Conservation (phyloP, 35 echinoderm and acorn worm genomes). For the Chiridota heheva region DNA sequence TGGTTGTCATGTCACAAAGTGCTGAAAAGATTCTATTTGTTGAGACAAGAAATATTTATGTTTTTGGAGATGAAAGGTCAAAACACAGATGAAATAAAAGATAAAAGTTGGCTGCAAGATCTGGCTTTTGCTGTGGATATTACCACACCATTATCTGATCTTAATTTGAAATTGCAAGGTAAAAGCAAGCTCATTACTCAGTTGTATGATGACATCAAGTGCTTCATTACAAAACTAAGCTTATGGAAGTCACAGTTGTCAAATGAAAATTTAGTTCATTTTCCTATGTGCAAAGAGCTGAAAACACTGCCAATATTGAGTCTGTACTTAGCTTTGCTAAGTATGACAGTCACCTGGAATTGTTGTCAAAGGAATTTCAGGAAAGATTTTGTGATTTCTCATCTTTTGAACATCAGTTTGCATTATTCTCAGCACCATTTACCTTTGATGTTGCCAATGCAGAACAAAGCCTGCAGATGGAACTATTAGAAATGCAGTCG, state of each 20-base stretch:
- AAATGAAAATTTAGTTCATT: background rate
- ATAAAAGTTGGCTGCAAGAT: constrained; percentile 23
- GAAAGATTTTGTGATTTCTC: too few relatives aligned
- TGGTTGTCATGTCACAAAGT: background rate
- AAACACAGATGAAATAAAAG: background rate
- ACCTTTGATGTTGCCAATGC: too few relatives aligned
- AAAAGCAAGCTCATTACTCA: constrained; percentile 12
- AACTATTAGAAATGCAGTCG: too few relatives aligned
- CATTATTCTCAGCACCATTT: too few relatives aligned
- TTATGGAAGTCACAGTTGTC: background rate
- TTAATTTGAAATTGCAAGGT: constrained; percentile 9
- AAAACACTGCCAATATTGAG: too few relatives aligned
- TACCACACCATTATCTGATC: background rate
- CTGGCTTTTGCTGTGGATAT: constrained; percentile 12
- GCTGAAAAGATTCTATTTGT: background rate
- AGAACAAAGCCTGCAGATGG: too few relatives aligned
- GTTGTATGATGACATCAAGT: background rate
- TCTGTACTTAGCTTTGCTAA: too few relatives aligned
- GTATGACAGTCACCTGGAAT: too few relatives aligned
- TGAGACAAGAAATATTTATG: background rate
- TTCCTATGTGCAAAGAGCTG: too few relatives aligned
- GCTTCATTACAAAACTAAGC: background rate
- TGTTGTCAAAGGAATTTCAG: too few relatives aligned
- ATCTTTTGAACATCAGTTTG: too few relatives aligned
- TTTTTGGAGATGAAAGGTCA: constrained; percentile 19